Evolutionary conservation across 2,797 vertebrate species (phyloP), one percentile per base, ranked within the genome.

Genomic region (Astyanax mexicanus): DNA sequence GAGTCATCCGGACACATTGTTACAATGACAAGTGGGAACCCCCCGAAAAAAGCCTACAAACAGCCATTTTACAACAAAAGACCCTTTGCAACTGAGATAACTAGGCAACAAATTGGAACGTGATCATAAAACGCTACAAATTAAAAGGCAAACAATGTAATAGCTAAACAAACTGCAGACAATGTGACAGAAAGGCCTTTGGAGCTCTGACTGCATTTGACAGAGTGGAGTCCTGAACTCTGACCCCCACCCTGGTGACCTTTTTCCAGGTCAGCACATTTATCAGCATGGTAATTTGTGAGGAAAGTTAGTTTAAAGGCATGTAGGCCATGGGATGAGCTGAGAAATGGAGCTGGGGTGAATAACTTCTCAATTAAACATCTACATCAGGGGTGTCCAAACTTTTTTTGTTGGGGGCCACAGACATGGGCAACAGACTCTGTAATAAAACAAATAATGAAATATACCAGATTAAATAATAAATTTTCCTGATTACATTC

Each of bases 191-290:
- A 51, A 32, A 58, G 19, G 38, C 21, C 44, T 71, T 51, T 74
- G 32, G 64, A 75, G 60, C 55, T 66, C n/a, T 69, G 44, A 55
- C 35, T 42, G 37, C 37, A 11, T 49, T 72, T 79, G 40, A 51
- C 47, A 81, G 74, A 82, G 57, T 64, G 80, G 77, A 55, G 75
- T 54, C 57, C 21, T 71, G 72, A 81, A 79, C 81, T 79, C 21
- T 60, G 54, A 68, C 57, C 38, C 65, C 71, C 23, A 52, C 23
- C 29, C 40, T 17, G 1, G 15, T 47, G 67, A 70, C 62, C 60
- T 42, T 35, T 73, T 57, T 73, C 69, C 69, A 58, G 76, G 77
- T 77, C 83, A 74, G 29, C 44, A 60, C 66, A 82, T 83, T 82
- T 72, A 77, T 86, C 75, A 77, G 42, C 29, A 19, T 19, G 4